A percentile compares a stretch with the other conserved stretches of the same genome.
These are phyloP conservation scores for Paragorgia papillata DNA, from an alignment of 92 coral and sea anemone genomes.

Conservation along the genomic window DNA sequence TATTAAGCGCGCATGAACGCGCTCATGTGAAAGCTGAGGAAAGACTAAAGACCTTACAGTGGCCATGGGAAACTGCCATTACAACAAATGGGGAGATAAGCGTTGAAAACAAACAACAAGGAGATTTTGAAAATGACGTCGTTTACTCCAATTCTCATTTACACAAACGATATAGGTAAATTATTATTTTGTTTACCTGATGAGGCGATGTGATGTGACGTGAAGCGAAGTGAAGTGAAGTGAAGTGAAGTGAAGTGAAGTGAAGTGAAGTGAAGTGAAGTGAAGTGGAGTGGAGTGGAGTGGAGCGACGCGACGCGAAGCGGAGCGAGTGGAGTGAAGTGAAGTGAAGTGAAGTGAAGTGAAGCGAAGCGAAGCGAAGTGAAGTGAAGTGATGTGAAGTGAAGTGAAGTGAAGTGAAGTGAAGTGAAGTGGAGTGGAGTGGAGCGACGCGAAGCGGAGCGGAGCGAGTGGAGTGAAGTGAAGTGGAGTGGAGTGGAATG, in stretches of 20 bases:
- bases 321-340: not conserved
- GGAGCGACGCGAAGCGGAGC: not conserved
- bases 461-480: not conserved
- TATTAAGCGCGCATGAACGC: slow-evolving; percentile 85
- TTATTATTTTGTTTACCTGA: not conserved
- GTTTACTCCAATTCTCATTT: slow-evolving; percentile 71
- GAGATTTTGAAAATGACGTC: slow-evolving; percentile 76
- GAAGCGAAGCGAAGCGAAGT: no score
- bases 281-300: slow-evolving; percentile 3
- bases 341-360: no score
- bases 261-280: slow-evolving; percentile 5
- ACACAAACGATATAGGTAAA: slow-evolving; percentile 81
- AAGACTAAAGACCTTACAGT: slow-evolving; percentile 74
- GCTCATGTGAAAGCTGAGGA: slow-evolving; percentile 87
- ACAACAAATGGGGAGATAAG: slow-evolving; percentile 81
- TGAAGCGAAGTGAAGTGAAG: no score
- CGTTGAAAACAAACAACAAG: slow-evolving; percentile 61
- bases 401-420: no score
- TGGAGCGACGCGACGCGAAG: not conserved
- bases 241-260: not conserved
- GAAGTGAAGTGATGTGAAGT: no score
- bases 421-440: not conserved
- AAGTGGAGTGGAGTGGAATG: not conserved
- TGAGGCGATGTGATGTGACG: not conserved
- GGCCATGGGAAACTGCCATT: slow-evolving; percentile 89